These are phyloP conservation scores for Acholoe squamosa DNA, from an alignment of 2,888 invertebrate species.

Conservation along the genomic window DNA sequence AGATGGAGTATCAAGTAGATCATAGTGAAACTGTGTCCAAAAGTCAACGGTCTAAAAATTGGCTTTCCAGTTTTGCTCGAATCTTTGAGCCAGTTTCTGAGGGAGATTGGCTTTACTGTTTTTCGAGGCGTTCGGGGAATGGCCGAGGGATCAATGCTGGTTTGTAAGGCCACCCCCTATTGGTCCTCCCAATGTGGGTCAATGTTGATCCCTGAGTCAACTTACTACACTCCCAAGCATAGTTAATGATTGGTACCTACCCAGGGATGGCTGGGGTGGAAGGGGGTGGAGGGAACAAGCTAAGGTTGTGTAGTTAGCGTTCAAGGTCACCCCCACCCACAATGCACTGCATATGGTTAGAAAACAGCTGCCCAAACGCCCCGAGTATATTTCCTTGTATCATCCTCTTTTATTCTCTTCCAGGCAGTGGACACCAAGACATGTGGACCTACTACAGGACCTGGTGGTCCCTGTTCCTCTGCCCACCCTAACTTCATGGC, in stretches of 20 bases:
- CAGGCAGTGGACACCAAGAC: slow-evolving; percentile 48
- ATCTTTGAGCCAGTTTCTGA: not conserved
- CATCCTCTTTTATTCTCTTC: not conserved
- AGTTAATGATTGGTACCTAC: not conserved
- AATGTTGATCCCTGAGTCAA: too few relatives aligned
- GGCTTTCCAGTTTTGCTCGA: not conserved
- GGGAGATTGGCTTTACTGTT: not conserved
- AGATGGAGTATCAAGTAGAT: too few relatives aligned
- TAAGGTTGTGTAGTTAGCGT: too few relatives aligned
- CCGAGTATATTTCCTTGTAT: not conserved
- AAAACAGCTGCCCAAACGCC: not conserved
- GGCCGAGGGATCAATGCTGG: too few relatives aligned
- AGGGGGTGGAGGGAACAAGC: too few relatives aligned
- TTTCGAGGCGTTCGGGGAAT: too few relatives aligned
- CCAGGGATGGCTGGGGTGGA: not conserved
- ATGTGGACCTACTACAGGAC: not conserved
- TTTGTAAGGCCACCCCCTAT: too few relatives aligned
- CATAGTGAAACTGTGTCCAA: not conserved
- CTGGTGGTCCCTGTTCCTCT: not conserved
- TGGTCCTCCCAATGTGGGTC: too few relatives aligned
- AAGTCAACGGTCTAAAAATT: not conserved
- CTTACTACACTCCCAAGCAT: too few relatives aligned
- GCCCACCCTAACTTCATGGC: not conserved
- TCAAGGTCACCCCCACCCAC: too few relatives aligned
- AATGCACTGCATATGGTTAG: too few relatives aligned